Percentiles rank a stretch among this genome's conserved stretches.
Evolutionary conservation across 2,113 vertebrate genomes (phyloP).

Genomic region (Crotophaga sulcirostris): DNA sequence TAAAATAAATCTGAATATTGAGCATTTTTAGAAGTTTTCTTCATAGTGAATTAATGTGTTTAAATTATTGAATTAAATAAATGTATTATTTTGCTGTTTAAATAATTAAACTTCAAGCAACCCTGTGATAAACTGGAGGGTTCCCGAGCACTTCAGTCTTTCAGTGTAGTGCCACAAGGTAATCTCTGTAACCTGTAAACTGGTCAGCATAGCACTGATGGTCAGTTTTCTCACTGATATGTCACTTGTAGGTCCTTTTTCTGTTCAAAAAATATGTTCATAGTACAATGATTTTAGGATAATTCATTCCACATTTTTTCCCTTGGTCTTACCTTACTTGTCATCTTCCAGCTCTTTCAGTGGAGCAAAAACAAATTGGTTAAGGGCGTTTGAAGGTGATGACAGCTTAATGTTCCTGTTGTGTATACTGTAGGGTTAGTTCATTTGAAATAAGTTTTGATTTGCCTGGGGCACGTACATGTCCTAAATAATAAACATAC

Average conservation of each 20-base stretch:
- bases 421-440: not conserved
- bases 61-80: not conserved
- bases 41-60: not conserved
- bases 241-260: not conserved
- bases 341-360: not conserved
- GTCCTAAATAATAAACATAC: constrained; percentile 27
- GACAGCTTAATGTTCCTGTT: not conserved
- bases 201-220: not conserved
- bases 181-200: not conserved
- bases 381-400: not conserved
- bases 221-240: not conserved
- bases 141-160: not conserved
- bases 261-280: not conserved
- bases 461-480: not conserved
- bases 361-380: not conserved
- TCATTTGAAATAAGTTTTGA: not conserved
- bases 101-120: not conserved
- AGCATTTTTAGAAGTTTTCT: not conserved
- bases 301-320: not conserved
- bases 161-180: not conserved
- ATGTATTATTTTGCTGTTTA: not conserved
- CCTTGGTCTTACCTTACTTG: not conserved
- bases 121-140: not conserved
- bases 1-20: not conserved
- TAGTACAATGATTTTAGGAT: not conserved